Evolutionary conservation across 2,113 vertebrate species (phyloP), one percentile per base, ranked within the genome.

Genomic region (Nerophis ophidion): DNA sequence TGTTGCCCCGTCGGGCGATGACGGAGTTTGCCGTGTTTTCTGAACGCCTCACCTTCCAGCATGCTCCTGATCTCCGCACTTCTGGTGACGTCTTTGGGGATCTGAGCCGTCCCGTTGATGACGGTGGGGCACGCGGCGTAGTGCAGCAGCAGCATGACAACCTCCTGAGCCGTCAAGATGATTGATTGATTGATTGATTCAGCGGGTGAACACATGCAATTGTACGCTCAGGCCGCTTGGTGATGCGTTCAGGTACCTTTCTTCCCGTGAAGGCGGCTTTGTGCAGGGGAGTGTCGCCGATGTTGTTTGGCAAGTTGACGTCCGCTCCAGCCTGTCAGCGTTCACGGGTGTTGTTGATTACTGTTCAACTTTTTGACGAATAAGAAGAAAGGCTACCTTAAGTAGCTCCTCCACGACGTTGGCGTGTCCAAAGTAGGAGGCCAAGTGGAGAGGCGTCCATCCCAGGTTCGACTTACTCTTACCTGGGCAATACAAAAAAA

Each of bases 201-300:
- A 50, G 48, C 61, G 62, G 53, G 72, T 68, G 56, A 64, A 76
- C 13, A 68, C 61, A 70, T 63, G 48, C 56, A 67, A 59, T 52
- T 55, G 49, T 11, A 57, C 61, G 35, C 54, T 65, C 60, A 6
- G 9, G 49, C 8, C 42, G 13, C 14, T n/a, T 52, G 11, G 14
- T 19, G 12, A 34, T 0, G 17, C 3, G 13, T 6, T 13, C 0
- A 42, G 4, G 35, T 88, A 98, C 96, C 93, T 94, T 94, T 73
- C 95, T 91, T 47, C 95, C 95, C 0, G 95, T 99, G 87, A 95
- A 99, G 73, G 96, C 92, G 36, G 96, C 96, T 81, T 96, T 94
- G 83, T 99, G 96, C 34, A 99, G 89, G 0, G 95, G 91, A 0
- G 93, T 96, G 61, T 99, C 96, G 19, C 96, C 96, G 69, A 98